Evolutionary conservation across 2,888 invertebrate species (phyloP).

Genomic region (Orgyia antiqua): DNA sequence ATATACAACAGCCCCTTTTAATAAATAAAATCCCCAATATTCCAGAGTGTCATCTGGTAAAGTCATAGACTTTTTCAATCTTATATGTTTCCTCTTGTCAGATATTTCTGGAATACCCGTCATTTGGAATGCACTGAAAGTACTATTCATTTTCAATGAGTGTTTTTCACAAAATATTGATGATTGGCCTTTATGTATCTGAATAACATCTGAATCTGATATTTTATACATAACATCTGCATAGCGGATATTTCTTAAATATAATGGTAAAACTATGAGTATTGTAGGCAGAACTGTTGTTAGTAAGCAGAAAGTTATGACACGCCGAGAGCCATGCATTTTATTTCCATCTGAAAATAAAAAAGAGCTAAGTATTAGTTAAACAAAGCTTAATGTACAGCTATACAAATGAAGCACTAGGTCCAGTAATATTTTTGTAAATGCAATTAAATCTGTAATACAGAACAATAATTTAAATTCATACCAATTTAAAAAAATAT

Average conservation of each 20-base stretch:
- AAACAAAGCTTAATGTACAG: not conserved
- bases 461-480: too few relatives aligned
- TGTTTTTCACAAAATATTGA: slow-evolving; percentile 90
- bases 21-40: slow-evolving; percentile 92
- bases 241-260: slow-evolving; percentile 86
- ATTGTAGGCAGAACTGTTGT: slow-evolving; percentile 86
- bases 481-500: too few relatives aligned
- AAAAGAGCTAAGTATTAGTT: slow-evolving; percentile 4
- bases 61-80: slow-evolving; percentile 88
- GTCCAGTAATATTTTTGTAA: not conserved
- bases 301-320: slow-evolving; percentile 86
- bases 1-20: slow-evolving; percentile 86
- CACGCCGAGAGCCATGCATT: slow-evolving; percentile 89
- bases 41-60: slow-evolving; percentile 91
- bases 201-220: slow-evolving; percentile 90
- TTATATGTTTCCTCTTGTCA: slow-evolving; percentile 83
- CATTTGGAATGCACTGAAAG: slow-evolving; percentile 86
- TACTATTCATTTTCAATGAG: slow-evolving; percentile 85
- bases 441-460: too few relatives aligned
- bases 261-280: slow-evolving; percentile 86
- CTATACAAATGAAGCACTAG: not conserved
- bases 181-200: slow-evolving; percentile 89
- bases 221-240: slow-evolving; percentile 87
- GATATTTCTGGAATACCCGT: slow-evolving; percentile 83
- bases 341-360: slow-evolving; percentile 79